A percentile compares a stretch with the other conserved stretches of the same genome.
Conservation (phyloP, 2,888 invertebrate species). For the Drosophila algonquin region DNA sequence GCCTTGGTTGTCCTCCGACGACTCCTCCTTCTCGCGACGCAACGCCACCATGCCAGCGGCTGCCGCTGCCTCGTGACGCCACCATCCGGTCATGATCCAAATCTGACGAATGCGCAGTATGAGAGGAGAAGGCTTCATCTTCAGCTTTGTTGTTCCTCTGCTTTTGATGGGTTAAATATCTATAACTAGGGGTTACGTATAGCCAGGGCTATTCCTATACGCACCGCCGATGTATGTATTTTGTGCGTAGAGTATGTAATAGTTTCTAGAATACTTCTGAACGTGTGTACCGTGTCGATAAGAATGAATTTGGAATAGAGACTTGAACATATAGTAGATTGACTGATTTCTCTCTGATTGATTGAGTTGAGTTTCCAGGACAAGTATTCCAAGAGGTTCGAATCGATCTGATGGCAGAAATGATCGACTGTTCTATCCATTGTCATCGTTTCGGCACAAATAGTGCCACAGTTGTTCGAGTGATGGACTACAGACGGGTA, state of each 20-base stretch:
- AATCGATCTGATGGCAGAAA: too few relatives aligned
- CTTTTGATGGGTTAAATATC: background rate
- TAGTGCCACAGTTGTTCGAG: too few relatives aligned
- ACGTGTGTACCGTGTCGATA: background rate
- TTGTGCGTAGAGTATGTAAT: background rate
- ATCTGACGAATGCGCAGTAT: conserved; percentile 61
- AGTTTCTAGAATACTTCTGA: background rate
- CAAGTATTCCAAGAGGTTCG: too few relatives aligned
- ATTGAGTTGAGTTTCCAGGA: background rate
- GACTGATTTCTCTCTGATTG: background rate
- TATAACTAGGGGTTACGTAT: background rate
- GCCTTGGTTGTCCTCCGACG: conserved; percentile 4
- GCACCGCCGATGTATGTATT: background rate
- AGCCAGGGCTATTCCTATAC: background rate
- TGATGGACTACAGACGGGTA: too few relatives aligned
- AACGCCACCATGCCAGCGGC: conserved; percentile 61
- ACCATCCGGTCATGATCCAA: conserved; percentile 61
- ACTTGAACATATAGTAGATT: background rate
- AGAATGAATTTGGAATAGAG: background rate
- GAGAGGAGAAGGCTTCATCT: conserved; percentile 58
- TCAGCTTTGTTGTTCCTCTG: background rate
- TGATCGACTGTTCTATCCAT: too few relatives aligned
- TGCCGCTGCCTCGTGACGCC: conserved; percentile 62
- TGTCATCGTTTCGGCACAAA: too few relatives aligned
- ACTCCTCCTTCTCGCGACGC: conserved; percentile 40